Evolutionary conservation across 37 sponge, comb jelly and placozoan species (phyloP).

Genomic region (Bolinopsis microptera): DNA sequence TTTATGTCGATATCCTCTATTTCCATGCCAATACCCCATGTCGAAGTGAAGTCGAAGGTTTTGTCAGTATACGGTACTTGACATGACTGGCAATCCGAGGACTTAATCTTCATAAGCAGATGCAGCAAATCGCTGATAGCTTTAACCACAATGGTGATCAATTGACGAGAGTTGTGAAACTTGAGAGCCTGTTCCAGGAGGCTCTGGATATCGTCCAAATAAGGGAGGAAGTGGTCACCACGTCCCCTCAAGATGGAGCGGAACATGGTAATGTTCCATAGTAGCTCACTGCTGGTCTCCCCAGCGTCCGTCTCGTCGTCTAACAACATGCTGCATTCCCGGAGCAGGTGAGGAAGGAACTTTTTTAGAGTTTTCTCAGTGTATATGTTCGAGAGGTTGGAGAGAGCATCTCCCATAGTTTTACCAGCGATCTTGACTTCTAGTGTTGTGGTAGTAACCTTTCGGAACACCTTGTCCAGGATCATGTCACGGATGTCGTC

Average conservation of each 20-base stretch:
- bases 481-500: constrained; percentile 45
- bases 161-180: neutral
- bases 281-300: neutral
- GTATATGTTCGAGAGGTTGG: neutral
- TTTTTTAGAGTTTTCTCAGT: constrained; percentile 36
- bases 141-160: constrained; percentile 5
- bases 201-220: neutral
- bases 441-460: neutral
- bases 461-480: constrained; percentile 34
- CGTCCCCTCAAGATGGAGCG: neutral
- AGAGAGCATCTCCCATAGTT: constrained; percentile 14
- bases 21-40: neutral
- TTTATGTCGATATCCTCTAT: neutral
- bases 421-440: constrained; percentile 36
- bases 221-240: constrained; percentile 4
- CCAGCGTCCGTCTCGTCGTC: neutral
- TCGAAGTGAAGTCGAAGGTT: constrained; percentile 22
- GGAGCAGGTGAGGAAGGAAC: constrained; percentile 9
- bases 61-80: neutral
- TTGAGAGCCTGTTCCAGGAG: neutral
- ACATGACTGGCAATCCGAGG: neutral
- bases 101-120: neutral
- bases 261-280: constrained; percentile 39
- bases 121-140: neutral
- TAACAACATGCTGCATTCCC: neutral